These are phyloP conservation scores for Pogonophryne albipinna DNA, from an alignment of 2,797 vertebrate genomes.

Conservation along the genomic window DNA sequence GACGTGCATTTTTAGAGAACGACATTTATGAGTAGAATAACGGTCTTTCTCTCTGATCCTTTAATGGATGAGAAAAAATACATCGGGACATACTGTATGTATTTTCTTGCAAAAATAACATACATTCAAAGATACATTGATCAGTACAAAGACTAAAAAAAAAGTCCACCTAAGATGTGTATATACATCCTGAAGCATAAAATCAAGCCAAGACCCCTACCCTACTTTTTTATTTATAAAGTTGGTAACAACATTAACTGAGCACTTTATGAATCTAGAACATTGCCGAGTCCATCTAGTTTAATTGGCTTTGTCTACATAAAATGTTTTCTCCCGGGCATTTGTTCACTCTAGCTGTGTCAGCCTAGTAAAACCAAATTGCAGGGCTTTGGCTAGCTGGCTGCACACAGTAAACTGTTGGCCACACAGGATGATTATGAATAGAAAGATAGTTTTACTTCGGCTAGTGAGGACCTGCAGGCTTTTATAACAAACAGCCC, in stretches of 20 bases:
- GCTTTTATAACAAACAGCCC: constrained; percentile 72
- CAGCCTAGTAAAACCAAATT: constrained; percentile 85
- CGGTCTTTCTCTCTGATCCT: background rate
- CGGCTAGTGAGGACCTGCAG: constrained; percentile 57
- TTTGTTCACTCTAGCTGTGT: constrained; percentile 79
- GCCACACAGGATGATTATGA: constrained; percentile 81
- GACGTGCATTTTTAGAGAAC: background rate
- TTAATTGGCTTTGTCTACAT: constrained; percentile 70
- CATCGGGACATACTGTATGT: background rate
- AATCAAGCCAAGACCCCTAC: constrained; percentile 23
- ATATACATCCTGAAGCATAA: background rate
- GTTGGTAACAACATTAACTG: constrained; percentile 41
- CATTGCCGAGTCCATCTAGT: constrained; percentile 51
- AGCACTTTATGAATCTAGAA: constrained; percentile 52
- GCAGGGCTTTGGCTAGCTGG: constrained; percentile 79
- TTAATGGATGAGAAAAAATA: background rate
- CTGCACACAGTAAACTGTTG: constrained; percentile 79
- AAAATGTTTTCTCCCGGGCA: constrained; percentile 74
- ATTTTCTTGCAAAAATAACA: background rate
- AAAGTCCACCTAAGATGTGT: constrained; percentile 1
- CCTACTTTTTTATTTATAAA: constrained; percentile 27
- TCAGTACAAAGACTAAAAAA: background rate
- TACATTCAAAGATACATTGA: background rate
- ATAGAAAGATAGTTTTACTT: constrained; percentile 74
- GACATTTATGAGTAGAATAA: background rate